Evolutionary conservation across 2,888 invertebrate species (phyloP), one percentile per base, ranked within the genome.

Genomic region (Rosalia funebris): DNA sequence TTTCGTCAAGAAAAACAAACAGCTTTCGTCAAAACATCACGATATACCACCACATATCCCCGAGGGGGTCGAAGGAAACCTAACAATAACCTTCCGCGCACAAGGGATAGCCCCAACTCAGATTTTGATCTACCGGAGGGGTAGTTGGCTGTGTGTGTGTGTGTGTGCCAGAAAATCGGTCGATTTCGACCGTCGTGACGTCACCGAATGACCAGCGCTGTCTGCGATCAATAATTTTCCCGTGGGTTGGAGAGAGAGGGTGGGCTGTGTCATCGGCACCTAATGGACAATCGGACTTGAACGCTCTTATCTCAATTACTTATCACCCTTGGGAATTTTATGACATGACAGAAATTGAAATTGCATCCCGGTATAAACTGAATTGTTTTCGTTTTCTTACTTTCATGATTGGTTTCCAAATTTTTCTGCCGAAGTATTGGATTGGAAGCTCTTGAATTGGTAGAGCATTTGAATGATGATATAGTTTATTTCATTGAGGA

Each of bases 191-290:
- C 80, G 75, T 60, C 63, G 70, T 80, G 80, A 80, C 80, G 79
- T 80, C 79, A 79, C 70, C 72, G 68, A 77, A 74, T 77, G 78
- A 77, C 77, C 78, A 70, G 69, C 74, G 69, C 74, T 71, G 62
- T 61, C 67, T 59, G 63, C 75, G 79, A 81, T 81, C 81, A 80
- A 80, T 81, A 81, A 73, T 80, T 79, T 80, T 78, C 76, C 73
- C 60, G 61, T 42, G 55, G 37, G 48, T 56, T 48, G 56, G 57
- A 34, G 41, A 34, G 46, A 31, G 44, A 34, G 46, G 48, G 47
- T 14, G n/a, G 17, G 31, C 16, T 50, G 42, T 57, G 52, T 60
- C 61, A 63, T 53, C 61, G 54, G n/a, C n/a, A n/a, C 60, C 63
- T 62, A 57, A 62, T 68, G 63, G 60, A 61, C 63, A 59, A 61